Evolutionary conservation across 2,113 vertebrate genomes (phyloP).

Genomic region (Dasyornis broadbenti): DNA sequence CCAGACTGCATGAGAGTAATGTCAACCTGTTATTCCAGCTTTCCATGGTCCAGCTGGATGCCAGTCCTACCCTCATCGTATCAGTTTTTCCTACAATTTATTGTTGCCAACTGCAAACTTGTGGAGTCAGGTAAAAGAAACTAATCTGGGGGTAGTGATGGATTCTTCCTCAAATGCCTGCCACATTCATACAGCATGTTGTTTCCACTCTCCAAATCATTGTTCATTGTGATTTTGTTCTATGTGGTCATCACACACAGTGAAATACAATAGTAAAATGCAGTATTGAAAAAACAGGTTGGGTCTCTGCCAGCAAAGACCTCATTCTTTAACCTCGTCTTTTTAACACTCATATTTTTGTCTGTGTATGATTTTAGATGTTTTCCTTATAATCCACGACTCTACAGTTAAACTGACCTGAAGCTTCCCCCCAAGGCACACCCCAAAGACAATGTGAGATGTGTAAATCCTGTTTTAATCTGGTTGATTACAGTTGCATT

Average conservation of each 20-base stretch:
- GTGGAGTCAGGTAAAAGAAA: background rate
- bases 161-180: background rate
- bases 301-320: background rate
- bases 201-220: background rate
- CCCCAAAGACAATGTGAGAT: background rate
- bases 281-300: rapidly evolving
- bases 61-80: background rate
- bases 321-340: background rate
- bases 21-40: background rate
- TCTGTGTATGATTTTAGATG: background rate
- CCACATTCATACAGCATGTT: background rate
- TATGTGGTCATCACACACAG: background rate
- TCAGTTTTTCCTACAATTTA: background rate
- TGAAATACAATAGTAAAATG: background rate
- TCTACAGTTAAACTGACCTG: background rate
- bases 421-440: background rate
- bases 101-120: background rate
- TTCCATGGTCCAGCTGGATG: background rate
- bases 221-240: background rate
- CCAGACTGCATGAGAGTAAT: background rate
- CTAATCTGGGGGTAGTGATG: background rate
- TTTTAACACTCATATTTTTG: background rate
- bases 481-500: background rate
- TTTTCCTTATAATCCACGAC: background rate
- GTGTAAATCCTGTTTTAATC: background rate